phyloP scores from a whole-genome alignment of 2,113 vertebrate genomes.

The Eubucco bourcierii region DNA sequence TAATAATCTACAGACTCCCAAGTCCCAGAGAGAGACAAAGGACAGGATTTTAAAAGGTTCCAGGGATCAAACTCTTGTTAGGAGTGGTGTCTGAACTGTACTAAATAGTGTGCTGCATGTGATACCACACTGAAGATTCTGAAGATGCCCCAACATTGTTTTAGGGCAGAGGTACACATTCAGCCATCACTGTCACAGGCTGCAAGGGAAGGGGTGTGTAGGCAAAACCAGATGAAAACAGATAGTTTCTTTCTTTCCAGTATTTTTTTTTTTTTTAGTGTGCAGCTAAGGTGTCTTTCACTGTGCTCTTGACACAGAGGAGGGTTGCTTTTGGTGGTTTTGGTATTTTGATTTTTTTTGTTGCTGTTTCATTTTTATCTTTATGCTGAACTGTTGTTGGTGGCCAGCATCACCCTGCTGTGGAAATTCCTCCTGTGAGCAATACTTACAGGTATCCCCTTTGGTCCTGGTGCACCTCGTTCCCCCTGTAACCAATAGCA shows the following conservation, averaged over 20 bases:
- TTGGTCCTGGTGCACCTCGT: conserved; percentile 88
- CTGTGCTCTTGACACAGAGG: background rate
- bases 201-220: background rate
- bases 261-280: background rate
- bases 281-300: background rate
- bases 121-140: background rate
- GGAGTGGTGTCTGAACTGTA: background rate
- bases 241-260: background rate
- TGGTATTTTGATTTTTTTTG: too few relatives aligned
- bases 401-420: background rate
- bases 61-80: background rate
- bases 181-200: accelerated
- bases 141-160: accelerated
- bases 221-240: background rate
- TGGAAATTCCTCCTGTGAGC: background rate
- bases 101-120: background rate
- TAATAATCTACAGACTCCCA: background rate
- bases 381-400: background rate
- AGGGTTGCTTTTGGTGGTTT: background rate
- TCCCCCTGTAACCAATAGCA: conserved; percentile 85
- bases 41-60: background rate
- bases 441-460: conserved; percentile 92
- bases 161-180: background rate
- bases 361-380: too few relatives aligned
- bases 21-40: background rate